Conservation (phyloP, 2,113 vertebrate species). For the Anser cygnoides region DNA sequence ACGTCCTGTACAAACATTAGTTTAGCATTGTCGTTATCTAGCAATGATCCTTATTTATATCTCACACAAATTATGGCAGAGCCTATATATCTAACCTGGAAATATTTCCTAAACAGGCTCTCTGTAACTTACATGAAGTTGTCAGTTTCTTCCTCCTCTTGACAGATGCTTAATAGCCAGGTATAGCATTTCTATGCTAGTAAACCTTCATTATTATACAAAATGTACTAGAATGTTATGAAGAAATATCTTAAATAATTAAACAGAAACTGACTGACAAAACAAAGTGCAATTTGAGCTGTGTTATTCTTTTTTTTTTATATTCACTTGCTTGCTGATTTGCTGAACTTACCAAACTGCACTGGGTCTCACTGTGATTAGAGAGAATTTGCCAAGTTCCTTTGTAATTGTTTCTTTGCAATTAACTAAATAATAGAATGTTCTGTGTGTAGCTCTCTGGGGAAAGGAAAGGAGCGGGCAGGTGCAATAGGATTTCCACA, state of each 20-base stretch:
- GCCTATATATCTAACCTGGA: slow-evolving; percentile 29
- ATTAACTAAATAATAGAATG: slow-evolving; percentile 68
- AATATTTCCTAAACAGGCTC: background rate
- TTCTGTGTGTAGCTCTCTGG: slow-evolving; percentile 33
- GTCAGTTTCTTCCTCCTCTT: background rate
- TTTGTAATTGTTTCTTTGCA: slow-evolving; percentile 68
- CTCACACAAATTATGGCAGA: background rate
- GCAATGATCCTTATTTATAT: background rate
- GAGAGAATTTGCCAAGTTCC: slow-evolving; percentile 52
- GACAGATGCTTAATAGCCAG: background rate
- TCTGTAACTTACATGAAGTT: background rate
- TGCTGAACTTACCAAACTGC: slow-evolving; percentile 53
- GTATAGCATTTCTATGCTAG: background rate
- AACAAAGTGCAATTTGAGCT: slow-evolving; percentile 44
- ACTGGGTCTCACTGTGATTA: slow-evolving; percentile 51
- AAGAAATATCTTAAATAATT: slow-evolving; percentile 66
- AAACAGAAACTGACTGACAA: slow-evolving; percentile 47
- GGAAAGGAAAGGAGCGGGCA: slow-evolving; percentile 33
- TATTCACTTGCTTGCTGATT: slow-evolving; percentile 60
- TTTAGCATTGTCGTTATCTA: background rate
- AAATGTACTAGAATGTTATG: slow-evolving; percentile 29
- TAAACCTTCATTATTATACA: slow-evolving; percentile 36
- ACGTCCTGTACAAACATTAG: background rate
- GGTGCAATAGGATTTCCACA: slow-evolving; percentile 62
- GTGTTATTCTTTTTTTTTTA: slow-evolving; percentile 42